Percentiles rank a stretch among this genome's conserved stretches.
These are phyloP conservation scores for Schmidtea mediterranea DNA, from an alignment of 1,140 invertebrate genomes.

Conservation along the genomic window DNA sequence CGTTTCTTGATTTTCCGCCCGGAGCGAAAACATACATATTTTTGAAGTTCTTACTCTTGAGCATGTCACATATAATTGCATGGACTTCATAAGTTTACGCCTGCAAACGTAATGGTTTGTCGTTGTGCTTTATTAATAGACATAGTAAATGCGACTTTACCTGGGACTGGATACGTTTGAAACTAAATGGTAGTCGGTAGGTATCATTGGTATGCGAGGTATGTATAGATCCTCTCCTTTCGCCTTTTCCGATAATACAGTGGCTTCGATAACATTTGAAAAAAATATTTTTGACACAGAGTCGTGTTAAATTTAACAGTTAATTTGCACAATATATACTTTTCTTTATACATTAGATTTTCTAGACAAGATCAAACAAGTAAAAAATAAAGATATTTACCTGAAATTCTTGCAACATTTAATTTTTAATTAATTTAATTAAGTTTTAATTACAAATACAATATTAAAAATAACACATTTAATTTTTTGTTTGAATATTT, in stretches of 20 bases:
- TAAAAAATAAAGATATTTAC: no score
- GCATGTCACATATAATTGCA: slow-evolving; percentile 3
- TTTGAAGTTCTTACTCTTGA: background rate
- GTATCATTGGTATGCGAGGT: background rate
- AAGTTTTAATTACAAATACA: no score
- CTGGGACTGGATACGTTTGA: slow-evolving; percentile 29
- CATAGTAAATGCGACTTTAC: slow-evolving; percentile 29
- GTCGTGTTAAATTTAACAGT: no score
- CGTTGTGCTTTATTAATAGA: slow-evolving; percentile 34
- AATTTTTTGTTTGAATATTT: no score
- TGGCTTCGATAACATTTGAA: background rate
- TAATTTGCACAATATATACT: no score
- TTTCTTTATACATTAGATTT: no score
- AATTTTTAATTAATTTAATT: no score
- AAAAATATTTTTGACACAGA: background rate
- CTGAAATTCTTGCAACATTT: no score
- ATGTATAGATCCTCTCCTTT: background rate
- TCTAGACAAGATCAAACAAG: no score
- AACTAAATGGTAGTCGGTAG: slow-evolving; percentile 20
- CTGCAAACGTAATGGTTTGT: slow-evolving; percentile 17
- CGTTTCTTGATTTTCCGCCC: no score
- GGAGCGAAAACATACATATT: no score
- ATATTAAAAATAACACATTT: no score
- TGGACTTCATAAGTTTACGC: background rate
- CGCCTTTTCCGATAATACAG: background rate